Evolutionary conservation across 1,140 invertebrate genomes (phyloP).

Genomic region (Danaus melanippus): DNA sequence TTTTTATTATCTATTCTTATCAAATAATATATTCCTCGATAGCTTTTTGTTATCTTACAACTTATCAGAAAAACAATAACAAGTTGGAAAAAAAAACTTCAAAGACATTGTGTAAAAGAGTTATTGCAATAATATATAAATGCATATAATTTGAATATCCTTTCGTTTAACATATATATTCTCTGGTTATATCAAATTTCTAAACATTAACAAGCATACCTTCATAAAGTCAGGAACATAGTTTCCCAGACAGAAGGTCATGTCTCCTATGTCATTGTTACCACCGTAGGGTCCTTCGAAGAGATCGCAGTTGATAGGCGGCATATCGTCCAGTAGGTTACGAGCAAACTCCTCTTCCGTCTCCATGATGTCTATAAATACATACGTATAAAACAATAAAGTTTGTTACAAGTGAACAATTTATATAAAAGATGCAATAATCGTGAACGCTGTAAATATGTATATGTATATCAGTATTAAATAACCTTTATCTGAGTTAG

Average conservation of each 20-base stretch:
- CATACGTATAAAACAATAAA: not conserved
- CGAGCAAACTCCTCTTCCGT: conserved; percentile 49
- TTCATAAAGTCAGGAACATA: conserved; percentile 89
- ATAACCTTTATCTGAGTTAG: not conserved
- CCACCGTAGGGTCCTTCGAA: conserved; percentile 42
- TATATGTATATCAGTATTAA: too few species aligned
- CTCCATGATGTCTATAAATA: conserved; percentile 34
- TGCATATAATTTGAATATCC: too few species aligned
- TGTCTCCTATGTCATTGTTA: conserved; percentile 79
- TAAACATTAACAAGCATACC: conserved; percentile 44
- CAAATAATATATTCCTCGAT: too few species aligned
- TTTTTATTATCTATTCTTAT: too few species aligned
- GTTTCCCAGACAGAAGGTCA: conserved; percentile 89
- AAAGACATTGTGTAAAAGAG: conserved; percentile 1
- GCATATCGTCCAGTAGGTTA: conserved; percentile 54
- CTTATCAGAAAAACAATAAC: too few species aligned
- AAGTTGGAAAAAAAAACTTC: conserved; percentile 8
- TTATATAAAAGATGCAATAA: too few species aligned
- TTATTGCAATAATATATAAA: not conserved
- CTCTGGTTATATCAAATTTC: not conserved
- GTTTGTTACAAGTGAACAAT: too few species aligned
- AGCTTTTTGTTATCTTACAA: too few species aligned
- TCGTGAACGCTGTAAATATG: too few species aligned
- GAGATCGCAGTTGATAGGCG: conserved; percentile 49
- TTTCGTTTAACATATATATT: too few species aligned